A percentile compares a stretch with the other conserved stretches of the same genome.
phyloP scores from a whole-genome alignment of 2,888 invertebrate genomes.

The Notodonta dromedarius region DNA sequence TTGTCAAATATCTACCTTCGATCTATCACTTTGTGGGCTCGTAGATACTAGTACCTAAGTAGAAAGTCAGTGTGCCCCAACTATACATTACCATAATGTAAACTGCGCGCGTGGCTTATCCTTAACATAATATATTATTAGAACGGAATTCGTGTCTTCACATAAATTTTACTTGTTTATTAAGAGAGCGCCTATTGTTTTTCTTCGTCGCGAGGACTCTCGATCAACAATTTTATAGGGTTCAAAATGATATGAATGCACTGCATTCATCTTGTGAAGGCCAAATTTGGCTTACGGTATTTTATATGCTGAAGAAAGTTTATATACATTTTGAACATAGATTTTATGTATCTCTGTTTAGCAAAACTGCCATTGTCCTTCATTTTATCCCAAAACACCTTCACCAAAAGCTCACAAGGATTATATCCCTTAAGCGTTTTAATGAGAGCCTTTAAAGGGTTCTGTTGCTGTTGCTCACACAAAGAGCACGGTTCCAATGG shows the following conservation, averaged over 20 bases:
- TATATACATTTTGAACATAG: no score
- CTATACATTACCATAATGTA: conserved; percentile 34
- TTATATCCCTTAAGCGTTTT: background rate
- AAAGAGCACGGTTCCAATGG: background rate
- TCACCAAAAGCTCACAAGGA: background rate
- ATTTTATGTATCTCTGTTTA: no score
- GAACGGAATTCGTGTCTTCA: conserved; percentile 34
- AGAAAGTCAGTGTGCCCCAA: conserved; percentile 19
- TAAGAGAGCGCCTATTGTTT: background rate
- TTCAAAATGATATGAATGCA: no score
- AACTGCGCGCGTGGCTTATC: conserved; percentile 38
- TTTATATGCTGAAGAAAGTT: no score
- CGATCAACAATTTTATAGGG: no score
- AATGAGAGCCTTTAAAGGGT: background rate
- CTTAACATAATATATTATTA: conserved; percentile 36
- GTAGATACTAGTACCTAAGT: background rate
- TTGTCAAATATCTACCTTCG: conserved; percentile 47
- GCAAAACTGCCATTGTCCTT: background rate
- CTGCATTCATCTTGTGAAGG: no score
- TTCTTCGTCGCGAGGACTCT: no score
- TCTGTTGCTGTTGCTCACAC: conserved; percentile 1
- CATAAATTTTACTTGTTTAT: conserved; percentile 41
- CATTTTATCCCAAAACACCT: background rate
- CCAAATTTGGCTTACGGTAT: no score
- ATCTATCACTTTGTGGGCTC: conserved; percentile 41